phyloP scores from a whole-genome alignment of 2,797 vertebrate genomes.

The Moxostoma hubbsi region DNA sequence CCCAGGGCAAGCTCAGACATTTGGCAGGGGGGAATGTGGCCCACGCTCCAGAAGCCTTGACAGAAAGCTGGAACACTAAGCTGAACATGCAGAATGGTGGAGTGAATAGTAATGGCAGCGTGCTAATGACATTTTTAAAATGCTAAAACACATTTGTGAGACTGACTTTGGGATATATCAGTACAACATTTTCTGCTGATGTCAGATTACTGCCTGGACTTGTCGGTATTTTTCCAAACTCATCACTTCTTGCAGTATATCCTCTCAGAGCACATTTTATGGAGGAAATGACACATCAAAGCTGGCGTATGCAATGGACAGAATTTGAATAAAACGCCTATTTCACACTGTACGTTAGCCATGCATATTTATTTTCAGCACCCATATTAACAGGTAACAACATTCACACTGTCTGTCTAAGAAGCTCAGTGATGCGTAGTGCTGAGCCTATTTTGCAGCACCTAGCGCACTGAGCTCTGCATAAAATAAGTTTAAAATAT shows the following conservation, averaged over 20 bases:
- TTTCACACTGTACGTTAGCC: no score
- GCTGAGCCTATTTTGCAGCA: no score
- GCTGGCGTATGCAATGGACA: neutral
- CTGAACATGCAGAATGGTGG: slow-evolving; percentile 8
- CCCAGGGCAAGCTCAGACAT: slow-evolving; percentile 30
- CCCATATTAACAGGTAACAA: no score
- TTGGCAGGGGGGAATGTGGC: slow-evolving; percentile 18
- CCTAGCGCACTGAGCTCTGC: no score
- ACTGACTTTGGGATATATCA: neutral
- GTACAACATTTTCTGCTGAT: slow-evolving; percentile 21
- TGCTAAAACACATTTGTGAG: slow-evolving; percentile 17
- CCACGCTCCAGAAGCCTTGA: slow-evolving; percentile 33
- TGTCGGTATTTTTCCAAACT: slow-evolving; percentile 1
- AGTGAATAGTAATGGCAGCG: slow-evolving; percentile 24
- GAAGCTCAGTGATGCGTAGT: no score
- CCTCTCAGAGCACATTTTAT: neutral
- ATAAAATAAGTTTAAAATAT: no score
- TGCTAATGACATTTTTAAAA: slow-evolving; percentile 20
- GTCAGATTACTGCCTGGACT: slow-evolving; percentile 20
- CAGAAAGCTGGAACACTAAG: slow-evolving; percentile 18
- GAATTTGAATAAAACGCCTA: neutral
- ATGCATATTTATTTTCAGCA: no score
- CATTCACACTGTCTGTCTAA: no score
- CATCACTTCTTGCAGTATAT: neutral
- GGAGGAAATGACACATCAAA: neutral